Conservation (phyloP, 2,113 vertebrate species). For the Notarius quadriscutis region DNA sequence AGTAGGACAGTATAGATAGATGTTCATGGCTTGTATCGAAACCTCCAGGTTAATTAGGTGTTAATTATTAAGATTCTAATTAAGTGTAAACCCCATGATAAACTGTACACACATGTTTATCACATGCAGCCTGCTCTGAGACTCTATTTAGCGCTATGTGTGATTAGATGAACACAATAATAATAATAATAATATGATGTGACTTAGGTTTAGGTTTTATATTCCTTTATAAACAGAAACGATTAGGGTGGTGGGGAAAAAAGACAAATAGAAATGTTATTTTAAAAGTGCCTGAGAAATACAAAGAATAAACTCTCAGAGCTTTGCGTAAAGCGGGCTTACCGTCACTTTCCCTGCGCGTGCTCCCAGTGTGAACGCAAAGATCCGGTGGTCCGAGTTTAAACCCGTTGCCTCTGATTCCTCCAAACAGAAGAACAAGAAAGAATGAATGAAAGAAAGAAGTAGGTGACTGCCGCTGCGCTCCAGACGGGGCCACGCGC, state of each 20-base stretch:
- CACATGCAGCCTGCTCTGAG: background rate
- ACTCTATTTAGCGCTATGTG: background rate
- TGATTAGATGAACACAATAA: background rate
- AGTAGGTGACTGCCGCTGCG: background rate
- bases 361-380: background rate
- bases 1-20: background rate
- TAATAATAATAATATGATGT: background rate
- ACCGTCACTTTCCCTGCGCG: background rate
- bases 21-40: background rate
- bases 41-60: background rate
- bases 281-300: background rate
- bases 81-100: background rate
- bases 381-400: constrained; percentile 1
- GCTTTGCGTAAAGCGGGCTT: constrained; percentile 4
- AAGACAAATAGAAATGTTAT: background rate
- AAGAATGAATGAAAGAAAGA: background rate
- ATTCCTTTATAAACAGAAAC: too few relatives aligned
- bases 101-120: background rate
- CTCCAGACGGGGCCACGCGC: background rate
- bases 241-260: too few relatives aligned
- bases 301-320: background rate
- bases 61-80: background rate
- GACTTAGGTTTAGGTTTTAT: too few relatives aligned
- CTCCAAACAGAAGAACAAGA: background rate
- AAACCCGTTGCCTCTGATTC: background rate